Conservation (phyloP, 2,797 vertebrate species). For the Oophaga sylvatica region DNA sequence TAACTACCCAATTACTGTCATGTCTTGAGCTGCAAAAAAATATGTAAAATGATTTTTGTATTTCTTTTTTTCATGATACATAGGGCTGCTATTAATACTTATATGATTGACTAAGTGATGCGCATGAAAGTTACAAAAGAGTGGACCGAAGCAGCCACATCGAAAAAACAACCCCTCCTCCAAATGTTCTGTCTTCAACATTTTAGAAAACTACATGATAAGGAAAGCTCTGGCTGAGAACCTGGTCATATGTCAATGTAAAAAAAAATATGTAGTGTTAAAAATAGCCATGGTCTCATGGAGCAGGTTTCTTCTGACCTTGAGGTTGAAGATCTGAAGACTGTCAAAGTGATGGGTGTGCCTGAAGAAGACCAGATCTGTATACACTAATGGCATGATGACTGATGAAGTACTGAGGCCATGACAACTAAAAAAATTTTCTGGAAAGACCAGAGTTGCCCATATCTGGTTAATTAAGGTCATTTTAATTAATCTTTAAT, state of each 20-base stretch:
- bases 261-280: not conserved
- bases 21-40: too few relatives aligned
- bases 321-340: constrained; percentile 8
- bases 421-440: not conserved
- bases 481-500: too few relatives aligned
- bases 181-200: not conserved
- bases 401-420: not conserved
- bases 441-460: not conserved
- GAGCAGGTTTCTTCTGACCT: constrained; percentile 1
- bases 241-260: not conserved
- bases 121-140: too few relatives aligned
- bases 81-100: too few relatives aligned
- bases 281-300: not conserved
- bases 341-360: constrained; percentile 4
- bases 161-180: not conserved
- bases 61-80: too few relatives aligned
- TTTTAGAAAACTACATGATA: not conserved
- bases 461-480: not conserved
- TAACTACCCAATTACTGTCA: too few relatives aligned
- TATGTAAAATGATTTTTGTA: too few relatives aligned
- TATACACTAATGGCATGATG: not conserved
- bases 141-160: not conserved
- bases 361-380: constrained; percentile 21
- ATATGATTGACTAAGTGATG: too few relatives aligned
- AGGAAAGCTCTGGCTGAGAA: not conserved